Evolutionary conservation across 2,888 invertebrate species (phyloP).

Genomic region (Perizoma flavofasciatum): DNA sequence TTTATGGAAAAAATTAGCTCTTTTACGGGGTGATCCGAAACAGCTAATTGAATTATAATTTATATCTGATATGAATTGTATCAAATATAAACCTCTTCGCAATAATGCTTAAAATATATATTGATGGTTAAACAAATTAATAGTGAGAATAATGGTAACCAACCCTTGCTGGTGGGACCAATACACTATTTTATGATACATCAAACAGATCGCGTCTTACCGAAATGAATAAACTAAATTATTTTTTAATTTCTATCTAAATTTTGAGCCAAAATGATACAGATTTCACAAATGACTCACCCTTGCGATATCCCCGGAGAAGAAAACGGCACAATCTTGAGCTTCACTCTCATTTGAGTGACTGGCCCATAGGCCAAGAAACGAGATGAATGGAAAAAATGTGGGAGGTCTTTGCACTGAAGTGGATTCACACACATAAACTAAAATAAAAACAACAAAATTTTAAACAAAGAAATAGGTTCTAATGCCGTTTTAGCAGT

Average conservation of each 20-base stretch:
- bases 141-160: too few species aligned
- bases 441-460: too few species aligned
- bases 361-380: too few species aligned
- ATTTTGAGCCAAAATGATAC: neutral
- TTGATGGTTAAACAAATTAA: neutral
- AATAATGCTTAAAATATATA: neutral
- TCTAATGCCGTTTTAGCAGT: slow-evolving; percentile 3
- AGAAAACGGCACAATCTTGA: too few species aligned
- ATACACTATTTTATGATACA: slow-evolving; percentile 5
- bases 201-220: slow-evolving; percentile 10
- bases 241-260: neutral
- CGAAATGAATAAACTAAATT: neutral
- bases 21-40: slow-evolving; percentile 18
- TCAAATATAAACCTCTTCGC: too few species aligned
- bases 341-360: too few species aligned
- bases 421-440: too few species aligned
- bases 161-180: slow-evolving; percentile 11
- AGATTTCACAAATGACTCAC: too few species aligned
- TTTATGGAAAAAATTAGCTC: slow-evolving; percentile 7
- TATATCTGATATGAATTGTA: too few species aligned
- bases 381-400: too few species aligned
- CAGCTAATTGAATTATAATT: neutral
- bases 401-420: too few species aligned
- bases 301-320: too few species aligned
- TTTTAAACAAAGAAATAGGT: neutral